Percentiles rank a stretch among this genome's conserved stretches.
These are phyloP conservation scores for Heteromyza rotundicornis DNA, from an alignment of 2,888 invertebrate genomes.

Conservation along the genomic window DNA sequence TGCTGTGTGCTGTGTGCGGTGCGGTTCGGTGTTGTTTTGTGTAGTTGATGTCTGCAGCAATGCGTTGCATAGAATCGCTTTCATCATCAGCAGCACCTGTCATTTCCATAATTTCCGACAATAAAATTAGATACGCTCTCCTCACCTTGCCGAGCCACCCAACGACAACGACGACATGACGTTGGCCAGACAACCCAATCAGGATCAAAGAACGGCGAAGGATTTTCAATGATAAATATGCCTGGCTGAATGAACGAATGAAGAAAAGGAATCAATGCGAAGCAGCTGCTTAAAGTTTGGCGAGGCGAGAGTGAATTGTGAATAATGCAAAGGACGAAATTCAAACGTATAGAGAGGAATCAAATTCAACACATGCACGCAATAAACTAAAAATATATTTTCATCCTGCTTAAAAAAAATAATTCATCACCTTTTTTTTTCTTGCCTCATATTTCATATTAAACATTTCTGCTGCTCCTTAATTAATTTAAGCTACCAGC, in stretches of 20 bases:
- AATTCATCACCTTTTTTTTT: background rate
- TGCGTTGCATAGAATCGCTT: background rate
- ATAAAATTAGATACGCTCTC: constrained; percentile 32
- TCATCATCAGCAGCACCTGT: constrained; percentile 32
- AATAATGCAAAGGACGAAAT: background rate
- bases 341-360: too few species aligned
- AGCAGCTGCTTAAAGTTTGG: background rate
- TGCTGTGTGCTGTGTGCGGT: too few species aligned
- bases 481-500: background rate
- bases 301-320: background rate
- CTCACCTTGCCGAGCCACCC: constrained; percentile 20
- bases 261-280: too few species aligned
- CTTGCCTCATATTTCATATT: too few species aligned
- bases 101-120: constrained; percentile 39
- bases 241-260: background rate
- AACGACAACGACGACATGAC: too few species aligned
- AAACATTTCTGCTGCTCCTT: background rate
- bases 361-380: background rate
- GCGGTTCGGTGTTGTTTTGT: too few species aligned
- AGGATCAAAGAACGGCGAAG: background rate
- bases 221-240: background rate
- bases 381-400: too few species aligned
- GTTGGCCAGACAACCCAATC: constrained; percentile 18
- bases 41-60: background rate
- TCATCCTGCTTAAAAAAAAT: too few species aligned